phyloP scores from a whole-genome alignment of 2,797 vertebrate species.

The Echeneis naucrates region DNA sequence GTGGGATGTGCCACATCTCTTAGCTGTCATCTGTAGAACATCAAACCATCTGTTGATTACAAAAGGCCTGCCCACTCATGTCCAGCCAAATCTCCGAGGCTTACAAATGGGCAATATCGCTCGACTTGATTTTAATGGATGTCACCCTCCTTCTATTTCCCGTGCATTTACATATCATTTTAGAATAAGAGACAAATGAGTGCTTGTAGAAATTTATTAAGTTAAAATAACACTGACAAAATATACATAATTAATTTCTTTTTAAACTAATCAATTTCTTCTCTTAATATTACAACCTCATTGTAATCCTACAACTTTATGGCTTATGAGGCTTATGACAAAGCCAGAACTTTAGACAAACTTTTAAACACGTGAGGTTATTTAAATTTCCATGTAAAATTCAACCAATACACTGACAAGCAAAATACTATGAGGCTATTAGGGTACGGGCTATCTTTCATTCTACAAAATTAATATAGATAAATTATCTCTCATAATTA shows the following conservation, averaged over 20 bases:
- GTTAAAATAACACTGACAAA: conserved; percentile 53
- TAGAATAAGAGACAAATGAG: conserved; percentile 21
- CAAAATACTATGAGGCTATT: conserved; percentile 30
- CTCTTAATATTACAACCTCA: neutral
- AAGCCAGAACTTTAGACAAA: conserved; percentile 13
- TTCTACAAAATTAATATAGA: conserved; percentile 55
- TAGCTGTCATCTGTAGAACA: conserved; percentile 80
- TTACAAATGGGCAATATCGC: conserved; percentile 29
- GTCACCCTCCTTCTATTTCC: conserved; percentile 12
- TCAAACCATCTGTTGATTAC: conserved; percentile 82
- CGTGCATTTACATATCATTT: neutral
- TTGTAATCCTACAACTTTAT: too few species aligned
- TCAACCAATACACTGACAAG: conserved; percentile 40
- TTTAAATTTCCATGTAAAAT: conserved; percentile 29
- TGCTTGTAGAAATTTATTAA: conserved; percentile 61
- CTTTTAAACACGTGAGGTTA: conserved; percentile 32
- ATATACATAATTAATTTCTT: conserved; percentile 33
- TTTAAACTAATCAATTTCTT: neutral
- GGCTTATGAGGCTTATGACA: neutral
- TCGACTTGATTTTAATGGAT: neutral
- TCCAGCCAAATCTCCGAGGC: conserved; percentile 52
- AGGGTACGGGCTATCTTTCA: conserved; percentile 1
- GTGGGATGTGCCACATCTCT: conserved; percentile 78
- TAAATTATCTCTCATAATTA: conserved; percentile 32
- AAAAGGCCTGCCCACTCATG: conserved; percentile 53